Evolutionary conservation across 2,888 invertebrate genomes (phyloP).

Genomic region (Frankliniella intonsa): DNA sequence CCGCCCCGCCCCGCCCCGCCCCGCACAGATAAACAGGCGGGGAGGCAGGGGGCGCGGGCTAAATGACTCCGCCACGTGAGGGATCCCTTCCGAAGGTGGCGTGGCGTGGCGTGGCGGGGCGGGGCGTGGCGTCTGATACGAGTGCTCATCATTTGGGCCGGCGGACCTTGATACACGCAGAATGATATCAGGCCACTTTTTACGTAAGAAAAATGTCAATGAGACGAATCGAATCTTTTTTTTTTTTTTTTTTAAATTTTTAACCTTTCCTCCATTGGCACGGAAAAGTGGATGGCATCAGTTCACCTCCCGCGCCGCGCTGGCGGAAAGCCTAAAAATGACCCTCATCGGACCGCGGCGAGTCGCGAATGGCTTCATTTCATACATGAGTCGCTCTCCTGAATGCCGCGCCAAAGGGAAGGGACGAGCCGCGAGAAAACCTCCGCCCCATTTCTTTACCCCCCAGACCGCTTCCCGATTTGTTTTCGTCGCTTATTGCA

Average conservation of each 20-base stretch:
- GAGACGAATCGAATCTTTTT: no score
- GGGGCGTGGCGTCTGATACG: neutral
- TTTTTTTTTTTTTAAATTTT: no score
- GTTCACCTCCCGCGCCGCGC: neutral
- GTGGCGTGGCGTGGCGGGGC: neutral
- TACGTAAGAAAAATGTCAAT: no score
- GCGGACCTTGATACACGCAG: no score
- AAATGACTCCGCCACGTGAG: neutral
- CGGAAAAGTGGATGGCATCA: neutral
- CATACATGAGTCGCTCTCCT: constrained; percentile 13
- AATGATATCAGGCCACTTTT: no score
- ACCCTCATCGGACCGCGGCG: neutral
- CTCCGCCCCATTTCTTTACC: no score
- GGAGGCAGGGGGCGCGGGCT: neutral
- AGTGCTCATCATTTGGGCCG: neutral
- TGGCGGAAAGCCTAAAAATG: neutral
- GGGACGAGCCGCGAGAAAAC: no score
- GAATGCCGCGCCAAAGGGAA: neutral
- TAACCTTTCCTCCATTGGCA: no score
- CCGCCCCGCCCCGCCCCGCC: no score
- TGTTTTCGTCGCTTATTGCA: no score
- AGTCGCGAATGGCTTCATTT: neutral
- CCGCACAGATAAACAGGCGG: neutral
- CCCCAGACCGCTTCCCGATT: no score
- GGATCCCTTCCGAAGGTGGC: neutral